phyloP scores from a whole-genome alignment of 2,888 invertebrate species.

The Auanema freiburgensis region DNA sequence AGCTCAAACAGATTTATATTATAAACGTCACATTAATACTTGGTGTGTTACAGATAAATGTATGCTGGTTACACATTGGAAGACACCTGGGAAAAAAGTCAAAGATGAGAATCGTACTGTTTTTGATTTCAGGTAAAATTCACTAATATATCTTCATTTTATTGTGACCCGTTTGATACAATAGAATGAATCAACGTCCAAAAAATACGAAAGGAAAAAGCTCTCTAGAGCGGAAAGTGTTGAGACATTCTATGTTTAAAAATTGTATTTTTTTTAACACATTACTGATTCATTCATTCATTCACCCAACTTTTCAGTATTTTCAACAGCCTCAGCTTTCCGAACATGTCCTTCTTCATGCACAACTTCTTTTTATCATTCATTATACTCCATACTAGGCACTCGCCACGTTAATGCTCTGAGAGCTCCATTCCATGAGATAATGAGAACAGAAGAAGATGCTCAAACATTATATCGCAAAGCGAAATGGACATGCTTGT shows the following conservation, averaged over 20 bases:
- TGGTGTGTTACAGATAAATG: too few species aligned
- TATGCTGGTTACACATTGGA: too few species aligned
- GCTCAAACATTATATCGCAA: background rate
- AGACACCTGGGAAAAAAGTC: too few species aligned
- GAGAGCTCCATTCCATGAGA: background rate
- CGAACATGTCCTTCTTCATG: background rate
- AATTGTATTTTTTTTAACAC: too few species aligned
- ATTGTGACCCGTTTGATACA: too few species aligned
- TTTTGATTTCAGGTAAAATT: too few species aligned
- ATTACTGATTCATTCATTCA: too few species aligned
- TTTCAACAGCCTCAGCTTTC: background rate
- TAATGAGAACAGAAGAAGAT: background rate
- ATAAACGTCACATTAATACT: too few species aligned
- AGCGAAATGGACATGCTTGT: conserved; percentile 3
- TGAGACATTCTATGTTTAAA: too few species aligned
- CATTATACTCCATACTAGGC: background rate
- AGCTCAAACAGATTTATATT: too few species aligned
- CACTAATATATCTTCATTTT: too few species aligned
- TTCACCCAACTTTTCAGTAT: background rate
- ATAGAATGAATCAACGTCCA: background rate
- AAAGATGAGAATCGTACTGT: too few species aligned
- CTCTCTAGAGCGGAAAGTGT: background rate
- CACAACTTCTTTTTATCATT: background rate
- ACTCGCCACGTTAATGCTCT: background rate
- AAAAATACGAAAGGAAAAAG: background rate